Conservation (phyloP, 1,140 invertebrate genomes). For the Drosophila quadrilineata region DNA sequence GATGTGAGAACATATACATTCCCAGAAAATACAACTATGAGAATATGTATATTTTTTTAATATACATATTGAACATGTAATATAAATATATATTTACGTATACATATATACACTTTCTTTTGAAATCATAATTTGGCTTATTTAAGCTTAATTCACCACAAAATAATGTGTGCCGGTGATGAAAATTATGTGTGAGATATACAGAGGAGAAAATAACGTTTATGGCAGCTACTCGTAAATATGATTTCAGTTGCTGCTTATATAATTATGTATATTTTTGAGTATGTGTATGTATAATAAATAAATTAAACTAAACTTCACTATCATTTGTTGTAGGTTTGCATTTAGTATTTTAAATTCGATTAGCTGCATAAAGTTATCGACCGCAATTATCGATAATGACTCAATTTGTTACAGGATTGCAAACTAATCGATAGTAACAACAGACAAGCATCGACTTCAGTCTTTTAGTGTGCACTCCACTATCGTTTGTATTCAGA, state of each 20-base stretch:
- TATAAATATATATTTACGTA: too few species aligned
- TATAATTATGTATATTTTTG: slow-evolving; percentile 1
- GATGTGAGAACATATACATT: slow-evolving; percentile 13
- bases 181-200: slow-evolving; percentile 9
- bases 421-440: too few species aligned
- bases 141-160: slow-evolving; percentile 26
- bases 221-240: slow-evolving; percentile 27
- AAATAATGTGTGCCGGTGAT: slow-evolving; percentile 4
- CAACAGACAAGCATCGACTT: too few species aligned
- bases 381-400: too few species aligned
- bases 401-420: too few species aligned
- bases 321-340: too few species aligned
- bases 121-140: slow-evolving; percentile 11
- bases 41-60: slow-evolving; percentile 7
- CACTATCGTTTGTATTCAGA: too few species aligned
- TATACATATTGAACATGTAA: slow-evolving; percentile 11
- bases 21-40: slow-evolving; percentile 9
- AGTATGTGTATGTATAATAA: neutral
- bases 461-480: too few species aligned
- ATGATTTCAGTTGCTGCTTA: slow-evolving; percentile 13
- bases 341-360: too few species aligned
- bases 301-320: neutral
- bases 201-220: too few species aligned
- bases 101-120: too few species aligned
- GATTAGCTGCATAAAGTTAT: too few species aligned